Percentiles rank a stretch among this genome's conserved stretches.
These are phyloP conservation scores for Psilanteris sp. DNA, from an alignment of 1,140 invertebrate genomes.

Conservation along the genomic window DNA sequence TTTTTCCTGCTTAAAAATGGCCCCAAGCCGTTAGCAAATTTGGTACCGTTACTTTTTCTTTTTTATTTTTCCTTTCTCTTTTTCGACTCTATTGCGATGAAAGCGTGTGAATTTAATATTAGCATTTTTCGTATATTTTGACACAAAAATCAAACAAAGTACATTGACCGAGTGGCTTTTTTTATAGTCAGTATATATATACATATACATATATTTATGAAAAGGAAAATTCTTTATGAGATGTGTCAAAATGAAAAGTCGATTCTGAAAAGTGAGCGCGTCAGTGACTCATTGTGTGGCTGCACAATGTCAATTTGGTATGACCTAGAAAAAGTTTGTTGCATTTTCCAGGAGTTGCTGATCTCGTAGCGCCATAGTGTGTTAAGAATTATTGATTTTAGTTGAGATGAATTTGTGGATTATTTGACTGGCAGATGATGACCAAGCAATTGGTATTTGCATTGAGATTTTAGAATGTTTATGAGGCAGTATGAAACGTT, in stretches of 20 bases:
- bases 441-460: too few species aligned
- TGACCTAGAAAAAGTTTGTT: constrained; percentile 38
- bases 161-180: constrained; percentile 35
- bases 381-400: too few species aligned
- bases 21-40: constrained; percentile 22
- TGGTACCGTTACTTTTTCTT: constrained; percentile 34
- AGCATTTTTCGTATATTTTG: constrained; percentile 46
- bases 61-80: constrained; percentile 21
- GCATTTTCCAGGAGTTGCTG: constrained; percentile 34
- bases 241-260: constrained; percentile 26
- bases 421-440: too few species aligned
- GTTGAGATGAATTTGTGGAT: too few species aligned
- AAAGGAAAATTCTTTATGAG: constrained; percentile 10
- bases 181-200: constrained; percentile 29
- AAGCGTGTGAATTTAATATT: constrained; percentile 37
- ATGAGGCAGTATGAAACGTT: too few species aligned
- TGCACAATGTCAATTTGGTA: constrained; percentile 35
- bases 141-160: constrained; percentile 43
- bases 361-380: too few species aligned
- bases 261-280: constrained; percentile 41
- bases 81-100: constrained; percentile 12
- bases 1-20: constrained; percentile 9
- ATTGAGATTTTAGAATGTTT: too few species aligned
- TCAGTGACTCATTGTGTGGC: constrained; percentile 7
- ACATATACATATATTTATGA: too few species aligned